Evolutionary conservation across 2,888 invertebrate species (phyloP).

Genomic region (Pachymerium ferrugineum): DNA sequence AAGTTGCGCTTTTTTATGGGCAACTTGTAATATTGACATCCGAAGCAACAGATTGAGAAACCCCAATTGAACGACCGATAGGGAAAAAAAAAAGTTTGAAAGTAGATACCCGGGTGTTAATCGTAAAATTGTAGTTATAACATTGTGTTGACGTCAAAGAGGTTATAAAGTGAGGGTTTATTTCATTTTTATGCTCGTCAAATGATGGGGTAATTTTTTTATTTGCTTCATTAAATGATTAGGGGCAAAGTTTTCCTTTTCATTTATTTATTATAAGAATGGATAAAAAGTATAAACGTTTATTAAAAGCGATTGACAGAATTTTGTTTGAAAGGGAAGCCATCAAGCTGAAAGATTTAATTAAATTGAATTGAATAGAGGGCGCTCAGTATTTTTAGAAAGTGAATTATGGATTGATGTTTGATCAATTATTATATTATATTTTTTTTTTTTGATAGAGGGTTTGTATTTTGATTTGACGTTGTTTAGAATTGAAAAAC

Average conservation of each 20-base stretch:
- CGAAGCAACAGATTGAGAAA: neutral
- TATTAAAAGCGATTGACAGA: constrained; percentile 1
- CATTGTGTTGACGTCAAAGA: neutral
- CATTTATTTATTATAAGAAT: neutral
- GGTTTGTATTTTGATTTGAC: neutral
- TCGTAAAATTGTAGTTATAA: constrained; percentile 12
- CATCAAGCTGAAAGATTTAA: neutral
- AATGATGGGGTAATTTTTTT: neutral
- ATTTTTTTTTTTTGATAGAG: no score
- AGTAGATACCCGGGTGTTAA: neutral
- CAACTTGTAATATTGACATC: neutral
- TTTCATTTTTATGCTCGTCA: constrained; percentile 2
- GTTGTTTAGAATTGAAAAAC: neutral
- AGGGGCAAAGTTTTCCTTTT: neutral
- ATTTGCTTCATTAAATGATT: constrained; percentile 1
- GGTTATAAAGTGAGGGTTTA: constrained; percentile 6
- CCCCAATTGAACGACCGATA: neutral
- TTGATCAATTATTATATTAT: no score
- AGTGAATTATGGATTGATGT: no score
- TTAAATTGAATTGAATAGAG: no score
- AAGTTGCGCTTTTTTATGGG: constrained; percentile 5
- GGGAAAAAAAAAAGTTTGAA: neutral
- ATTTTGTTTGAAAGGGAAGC: neutral
- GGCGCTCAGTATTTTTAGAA: no score
- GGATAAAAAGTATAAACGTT: neutral